Evolutionary conservation across 2,797 vertebrate genomes (phyloP), one percentile per base, ranked within the genome.

Genomic region (Pseudochaenichthys georgianus): DNA sequence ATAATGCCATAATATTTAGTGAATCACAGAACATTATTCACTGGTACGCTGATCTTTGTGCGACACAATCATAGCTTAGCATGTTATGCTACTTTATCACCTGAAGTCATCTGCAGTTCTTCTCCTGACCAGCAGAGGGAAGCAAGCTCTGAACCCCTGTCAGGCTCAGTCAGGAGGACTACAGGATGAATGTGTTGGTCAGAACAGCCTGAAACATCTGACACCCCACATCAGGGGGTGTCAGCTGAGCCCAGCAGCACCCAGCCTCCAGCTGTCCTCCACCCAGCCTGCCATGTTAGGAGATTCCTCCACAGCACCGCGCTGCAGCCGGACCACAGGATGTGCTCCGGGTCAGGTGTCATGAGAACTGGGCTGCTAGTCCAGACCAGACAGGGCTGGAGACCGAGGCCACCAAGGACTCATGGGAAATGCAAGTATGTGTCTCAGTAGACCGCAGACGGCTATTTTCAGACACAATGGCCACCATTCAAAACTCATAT

Each of bases 281-380:
- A 45, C 50, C 54, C 16, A 21, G 31, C 10, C 57, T 19, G 66
- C 57, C 66, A 70, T 70, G 70, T 64, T 55, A 60, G 43, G 38
- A 75, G 31, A 57, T 54, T 45, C 51, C 46, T 46, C 51, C 50
- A 59, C 51, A 42, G 54, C 69, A 45, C 72, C 57, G 38, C 2
- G 9, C 43, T 59, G 66, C 57, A n/a, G 67, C 65, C 64, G 43
- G 74, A 73, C 70, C 81, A 91, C 86, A 91, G 89, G 92, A 92
- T 87, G 84, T 86, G 58, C 67, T 69, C 59, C 61, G 66, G 90
- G 90, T 92, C 89, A 81, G 85, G 89, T 91, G 91, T 93, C 91
- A 81, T 90, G 91, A 90, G 91, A 93, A 93, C 86, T 73, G 74
- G 45, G 73, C 50, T 78, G 74, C 68, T 67, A 66, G 64, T 86